Evolutionary conservation across 1,140 invertebrate species (phyloP).

Genomic region (Drosophila seguyi): DNA sequence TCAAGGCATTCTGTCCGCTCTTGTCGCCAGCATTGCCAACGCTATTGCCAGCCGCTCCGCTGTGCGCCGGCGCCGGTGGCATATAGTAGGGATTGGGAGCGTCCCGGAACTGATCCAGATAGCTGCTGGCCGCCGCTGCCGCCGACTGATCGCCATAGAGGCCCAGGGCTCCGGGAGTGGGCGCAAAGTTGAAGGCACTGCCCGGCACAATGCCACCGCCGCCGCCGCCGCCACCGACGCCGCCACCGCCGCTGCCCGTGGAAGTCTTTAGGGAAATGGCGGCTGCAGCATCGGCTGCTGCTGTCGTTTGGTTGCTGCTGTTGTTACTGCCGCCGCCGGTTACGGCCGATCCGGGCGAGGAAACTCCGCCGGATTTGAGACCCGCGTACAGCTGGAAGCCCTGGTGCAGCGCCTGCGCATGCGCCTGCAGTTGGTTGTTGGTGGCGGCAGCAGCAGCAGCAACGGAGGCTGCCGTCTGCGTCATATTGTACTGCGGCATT

Average conservation of each 20-base stretch:
- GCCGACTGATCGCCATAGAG: slow-evolving; percentile 87
- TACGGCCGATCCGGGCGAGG: slow-evolving; percentile 47
- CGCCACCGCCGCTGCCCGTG: slow-evolving; percentile 77
- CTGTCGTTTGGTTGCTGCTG: slow-evolving; percentile 65
- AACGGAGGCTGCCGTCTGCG: slow-evolving; percentile 34
- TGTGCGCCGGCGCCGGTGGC: slow-evolving; percentile 86
- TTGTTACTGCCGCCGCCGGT: slow-evolving; percentile 7
- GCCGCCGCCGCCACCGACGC: slow-evolving; percentile 78
- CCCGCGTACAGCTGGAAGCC: slow-evolving; percentile 87
- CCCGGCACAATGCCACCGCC: slow-evolving; percentile 87
- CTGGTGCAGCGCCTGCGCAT: slow-evolving; percentile 81
- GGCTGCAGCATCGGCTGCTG: slow-evolving; percentile 86
- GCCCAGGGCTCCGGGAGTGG: slow-evolving; percentile 86
- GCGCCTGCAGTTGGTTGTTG: slow-evolving; percentile 65
- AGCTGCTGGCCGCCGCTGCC: slow-evolving; percentile 84
- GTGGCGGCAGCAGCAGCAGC: slow-evolving; percentile 55
- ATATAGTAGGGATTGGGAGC: slow-evolving; percentile 86
- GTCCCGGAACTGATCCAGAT: slow-evolving; percentile 88
- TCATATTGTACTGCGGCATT: slow-evolving; percentile 70
- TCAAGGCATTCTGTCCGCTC: slow-evolving; percentile 60
- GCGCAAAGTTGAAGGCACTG: slow-evolving; percentile 90
- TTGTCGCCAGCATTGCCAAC: slow-evolving; percentile 80
- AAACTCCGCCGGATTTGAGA: slow-evolving; percentile 81
- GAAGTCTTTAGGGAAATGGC: slow-evolving; percentile 87
- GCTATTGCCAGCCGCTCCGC: slow-evolving; percentile 81